Conservation (phyloP, 2,888 invertebrate genomes). For the Hofmannophila pseudospretella region DNA sequence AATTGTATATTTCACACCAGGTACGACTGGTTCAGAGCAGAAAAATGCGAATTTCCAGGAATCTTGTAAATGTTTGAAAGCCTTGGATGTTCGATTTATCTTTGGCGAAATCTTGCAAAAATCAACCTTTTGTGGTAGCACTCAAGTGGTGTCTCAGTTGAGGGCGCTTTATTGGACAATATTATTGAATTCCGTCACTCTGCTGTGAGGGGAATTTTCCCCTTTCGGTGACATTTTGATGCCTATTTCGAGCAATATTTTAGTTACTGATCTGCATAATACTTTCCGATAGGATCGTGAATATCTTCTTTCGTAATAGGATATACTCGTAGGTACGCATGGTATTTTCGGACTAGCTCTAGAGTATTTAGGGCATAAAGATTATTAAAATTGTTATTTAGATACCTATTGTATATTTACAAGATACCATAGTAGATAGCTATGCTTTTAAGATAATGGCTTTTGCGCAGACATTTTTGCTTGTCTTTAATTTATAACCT, state of each 20-base stretch:
- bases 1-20: too few relatives aligned
- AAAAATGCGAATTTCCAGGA: neutral
- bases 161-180: slow-evolving; percentile 42
- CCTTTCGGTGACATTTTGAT: slow-evolving; percentile 32
- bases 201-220: slow-evolving; percentile 26
- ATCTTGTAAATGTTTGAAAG: slow-evolving; percentile 6
- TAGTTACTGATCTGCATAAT: slow-evolving; percentile 50
- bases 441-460: too few relatives aligned
- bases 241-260: slow-evolving; percentile 35
- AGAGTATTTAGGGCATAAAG: too few relatives aligned
- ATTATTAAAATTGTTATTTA: too few relatives aligned
- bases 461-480: too few relatives aligned
- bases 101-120: slow-evolving; percentile 17
- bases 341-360: too few relatives aligned
- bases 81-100: slow-evolving; percentile 7
- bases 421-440: too few relatives aligned
- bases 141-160: slow-evolving; percentile 21
- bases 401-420: too few relatives aligned
- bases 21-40: too few relatives aligned
- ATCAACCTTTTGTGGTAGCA: slow-evolving; percentile 18
- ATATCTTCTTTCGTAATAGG: neutral
- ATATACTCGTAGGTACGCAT: too few relatives aligned
- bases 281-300: slow-evolving; percentile 26
- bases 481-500: too few relatives aligned
- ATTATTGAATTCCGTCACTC: slow-evolving; percentile 42